Conservation (phyloP, 2,888 invertebrate genomes). For the Andrena praecox region DNA sequence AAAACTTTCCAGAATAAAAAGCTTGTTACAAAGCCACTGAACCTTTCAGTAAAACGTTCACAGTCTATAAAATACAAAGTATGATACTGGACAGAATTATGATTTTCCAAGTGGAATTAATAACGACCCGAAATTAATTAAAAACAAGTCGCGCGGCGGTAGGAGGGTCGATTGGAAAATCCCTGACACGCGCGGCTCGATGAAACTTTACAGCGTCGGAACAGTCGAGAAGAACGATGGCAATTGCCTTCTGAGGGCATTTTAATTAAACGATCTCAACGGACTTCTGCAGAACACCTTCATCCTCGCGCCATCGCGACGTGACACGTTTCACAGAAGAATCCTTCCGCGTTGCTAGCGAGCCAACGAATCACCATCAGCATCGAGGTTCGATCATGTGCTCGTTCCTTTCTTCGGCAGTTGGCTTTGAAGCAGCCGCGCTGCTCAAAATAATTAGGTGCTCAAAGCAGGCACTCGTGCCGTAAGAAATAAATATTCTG, state of each 20-base stretch:
- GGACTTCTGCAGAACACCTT: constrained; percentile 39
- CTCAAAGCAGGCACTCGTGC: background rate
- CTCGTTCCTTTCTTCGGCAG: constrained; percentile 13
- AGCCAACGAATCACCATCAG: constrained; percentile 43
- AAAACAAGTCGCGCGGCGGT: background rate
- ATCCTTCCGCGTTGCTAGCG: constrained; percentile 58
- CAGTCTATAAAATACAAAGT: background rate
- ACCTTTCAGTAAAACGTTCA: background rate
- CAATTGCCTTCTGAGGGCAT: constrained; percentile 58
- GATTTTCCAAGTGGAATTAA: background rate
- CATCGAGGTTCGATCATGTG: constrained; percentile 21
- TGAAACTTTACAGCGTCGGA: constrained; percentile 17
- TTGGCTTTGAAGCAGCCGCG: background rate
- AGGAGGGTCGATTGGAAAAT: constrained; percentile 1
- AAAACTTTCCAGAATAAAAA: too few species aligned
- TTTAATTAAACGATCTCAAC: constrained; percentile 56
- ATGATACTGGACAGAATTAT: background rate
- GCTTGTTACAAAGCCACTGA: too few species aligned
- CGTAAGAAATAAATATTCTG: background rate
- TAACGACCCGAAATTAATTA: background rate
- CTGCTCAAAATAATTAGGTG: constrained; percentile 12
- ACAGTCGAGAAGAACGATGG: constrained; percentile 19
- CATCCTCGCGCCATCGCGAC: constrained; percentile 12
- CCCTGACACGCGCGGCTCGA: background rate
- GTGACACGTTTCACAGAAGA: constrained; percentile 29